Conservation (phyloP, 2,888 invertebrate genomes). For the Diarsia dahlii region DNA sequence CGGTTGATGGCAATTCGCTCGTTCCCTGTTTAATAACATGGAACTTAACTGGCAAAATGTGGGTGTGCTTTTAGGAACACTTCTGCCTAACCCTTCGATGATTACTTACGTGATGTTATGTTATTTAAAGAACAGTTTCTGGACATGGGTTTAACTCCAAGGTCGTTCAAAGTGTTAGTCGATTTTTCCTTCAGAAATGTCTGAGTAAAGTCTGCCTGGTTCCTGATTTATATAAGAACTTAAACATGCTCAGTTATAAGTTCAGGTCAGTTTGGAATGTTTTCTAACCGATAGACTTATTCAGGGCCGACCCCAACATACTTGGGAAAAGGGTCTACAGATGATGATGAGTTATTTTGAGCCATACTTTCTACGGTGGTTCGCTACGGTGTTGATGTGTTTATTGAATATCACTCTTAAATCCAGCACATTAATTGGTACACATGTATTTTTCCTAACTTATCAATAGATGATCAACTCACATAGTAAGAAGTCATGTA, state of each 20-base stretch:
- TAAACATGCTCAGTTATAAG: not conserved
- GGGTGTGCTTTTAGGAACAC: no score
- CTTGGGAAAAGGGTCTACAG: not conserved
- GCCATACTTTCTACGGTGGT: not conserved
- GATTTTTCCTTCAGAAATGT: not conserved
- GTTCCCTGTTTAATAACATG: no score
- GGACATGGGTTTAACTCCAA: not conserved
- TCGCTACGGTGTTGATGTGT: no score
- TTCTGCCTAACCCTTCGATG: no score
- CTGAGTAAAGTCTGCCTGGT: not conserved
- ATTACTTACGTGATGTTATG: no score
- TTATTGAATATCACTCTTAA: not conserved
- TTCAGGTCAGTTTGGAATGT: not conserved
- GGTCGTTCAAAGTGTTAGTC: not conserved
- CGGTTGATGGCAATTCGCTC: no score
- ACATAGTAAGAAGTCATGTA: no score
- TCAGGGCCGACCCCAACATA: not conserved
- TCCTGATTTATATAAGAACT: not conserved
- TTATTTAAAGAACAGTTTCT: not conserved
- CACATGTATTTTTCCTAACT: no score
- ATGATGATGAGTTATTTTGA: not conserved
- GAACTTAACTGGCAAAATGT: no score
- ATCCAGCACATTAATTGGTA: not conserved
- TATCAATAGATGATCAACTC: no score
- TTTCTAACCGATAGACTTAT: not conserved